Evolutionary conservation across 2,113 vertebrate species (phyloP), one percentile per base, ranked within the genome.

Genomic region (Tapirus terrestris): DNA sequence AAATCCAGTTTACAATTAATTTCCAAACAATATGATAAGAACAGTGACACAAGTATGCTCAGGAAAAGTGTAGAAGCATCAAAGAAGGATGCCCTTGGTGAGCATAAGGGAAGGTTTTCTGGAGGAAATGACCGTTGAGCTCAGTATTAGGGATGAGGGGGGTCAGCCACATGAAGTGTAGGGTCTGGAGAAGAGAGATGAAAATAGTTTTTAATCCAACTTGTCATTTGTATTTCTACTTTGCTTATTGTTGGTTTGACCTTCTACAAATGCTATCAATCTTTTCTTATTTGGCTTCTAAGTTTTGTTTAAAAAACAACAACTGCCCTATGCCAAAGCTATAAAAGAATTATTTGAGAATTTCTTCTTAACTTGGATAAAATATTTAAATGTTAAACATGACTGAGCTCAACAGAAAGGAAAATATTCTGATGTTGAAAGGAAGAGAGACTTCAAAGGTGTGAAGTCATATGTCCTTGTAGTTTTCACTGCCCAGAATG

Each of bases 201-300:
- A 94, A 93, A 82, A 65, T 82, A 82, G 8, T 84, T 83, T 77
- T 80, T 58, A 76, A 67, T 53, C 17, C 33, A 81, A 36, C 16
- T 86, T 91, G 17, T 94, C 58, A 60, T 89, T 97, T 95, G 45
- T 82, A 73, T 92, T 94, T 91, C 48, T 90, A 14, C 70, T 94
- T 67, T 80, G 31, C 48, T 94, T 76, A 68, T 43, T 58, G 60
- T 70, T 86, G 18, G 10, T 93, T 95, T 92, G 36, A 13, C 45
- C 27, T 90, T 81, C 79, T 94, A 89, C 18, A 96, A 92, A 76
- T 60, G 33, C 73, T 79, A 80, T 45, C 65, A 56, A 36, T 16
- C 0, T 58, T 87, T 86, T 83, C 20, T 93, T 70, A 60, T 27
- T 77, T 96, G 29, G 4, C 5, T 61, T 90, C 61, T 86, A 68